Evolutionary conservation across 37 sponge, comb jelly and placozoan species (phyloP).

Genomic region (Theonella swinhoei): DNA sequence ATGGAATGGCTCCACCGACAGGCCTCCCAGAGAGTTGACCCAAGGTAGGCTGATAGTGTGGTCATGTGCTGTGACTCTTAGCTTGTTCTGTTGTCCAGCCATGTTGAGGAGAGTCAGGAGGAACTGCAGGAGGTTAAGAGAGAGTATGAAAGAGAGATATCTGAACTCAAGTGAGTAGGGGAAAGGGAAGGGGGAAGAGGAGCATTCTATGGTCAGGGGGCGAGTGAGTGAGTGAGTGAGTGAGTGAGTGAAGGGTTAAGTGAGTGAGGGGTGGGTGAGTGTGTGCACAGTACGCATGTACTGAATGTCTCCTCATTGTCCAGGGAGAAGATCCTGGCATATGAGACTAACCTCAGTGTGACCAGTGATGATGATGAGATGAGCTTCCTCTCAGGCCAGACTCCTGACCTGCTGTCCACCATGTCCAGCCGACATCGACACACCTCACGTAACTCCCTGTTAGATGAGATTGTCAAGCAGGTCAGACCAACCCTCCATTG

Average conservation of each 20-base stretch:
- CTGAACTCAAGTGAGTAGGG: constrained; percentile 33
- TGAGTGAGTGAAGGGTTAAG: too few relatives aligned
- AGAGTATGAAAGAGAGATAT: constrained; percentile 40
- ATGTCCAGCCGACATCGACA: not conserved
- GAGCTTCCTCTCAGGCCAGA: not conserved
- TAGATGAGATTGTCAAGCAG: constrained; percentile 30
- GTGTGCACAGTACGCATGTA: too few relatives aligned
- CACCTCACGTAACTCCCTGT: constrained; percentile 16
- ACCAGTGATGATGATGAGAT: constrained; percentile 12
- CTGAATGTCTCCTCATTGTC: too few relatives aligned
- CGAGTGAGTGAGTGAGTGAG: not conserved
- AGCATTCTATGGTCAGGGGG: not conserved
- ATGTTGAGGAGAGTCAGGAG: not conserved
- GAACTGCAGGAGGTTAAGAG: constrained; percentile 32
- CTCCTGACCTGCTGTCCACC: constrained; percentile 29
- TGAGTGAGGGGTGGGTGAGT: too few relatives aligned
- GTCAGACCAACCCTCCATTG: too few relatives aligned
- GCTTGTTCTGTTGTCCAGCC: not conserved
- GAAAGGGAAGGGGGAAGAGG: not conserved
- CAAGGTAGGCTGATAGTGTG: not conserved
- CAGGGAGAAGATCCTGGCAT: constrained; percentile 28
- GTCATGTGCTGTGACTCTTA: not conserved
- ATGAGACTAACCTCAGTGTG: not conserved
- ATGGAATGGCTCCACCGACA: not conserved
- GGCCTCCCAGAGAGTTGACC: not conserved